Evolutionary conservation across 1,140 invertebrate species (phyloP).

Genomic region (Ostrea edulis): DNA sequence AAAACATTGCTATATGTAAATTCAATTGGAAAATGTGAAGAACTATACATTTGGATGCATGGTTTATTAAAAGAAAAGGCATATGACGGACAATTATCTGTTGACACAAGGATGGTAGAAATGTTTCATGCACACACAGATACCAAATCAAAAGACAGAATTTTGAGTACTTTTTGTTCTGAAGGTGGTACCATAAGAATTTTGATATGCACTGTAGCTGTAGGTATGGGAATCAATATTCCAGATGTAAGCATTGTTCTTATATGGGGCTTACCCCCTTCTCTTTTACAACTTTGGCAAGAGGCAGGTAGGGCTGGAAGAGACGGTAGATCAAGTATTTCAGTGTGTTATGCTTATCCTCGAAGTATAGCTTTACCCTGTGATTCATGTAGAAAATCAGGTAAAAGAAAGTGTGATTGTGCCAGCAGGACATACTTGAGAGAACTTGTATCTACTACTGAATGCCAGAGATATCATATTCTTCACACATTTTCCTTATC

Average conservation of each 20-base stretch:
- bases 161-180: conserved; percentile 14
- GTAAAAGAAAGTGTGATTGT: conserved; percentile 35
- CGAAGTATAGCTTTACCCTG: conserved; percentile 4
- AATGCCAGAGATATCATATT: background rate
- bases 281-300: conserved; percentile 42
- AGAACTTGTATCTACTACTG: background rate
- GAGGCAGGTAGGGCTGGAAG: conserved; percentile 46
- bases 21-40: conserved; percentile 29
- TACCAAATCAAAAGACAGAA: conserved; percentile 18
- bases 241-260: conserved; percentile 48
- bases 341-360: background rate
- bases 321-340: conserved; percentile 44
- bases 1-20: conserved; percentile 44
- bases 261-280: conserved; percentile 44
- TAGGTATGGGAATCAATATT: conserved; percentile 54
- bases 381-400: conserved; percentile 12
- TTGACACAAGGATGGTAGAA: conserved; percentile 25
- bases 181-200: conserved; percentile 12
- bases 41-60: conserved; percentile 34
- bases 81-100: background rate
- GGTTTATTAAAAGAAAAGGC: background rate
- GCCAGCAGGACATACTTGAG: conserved; percentile 29
- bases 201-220: conserved; percentile 45
- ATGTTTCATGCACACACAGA: conserved; percentile 50
- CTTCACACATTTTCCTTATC: conserved; percentile 13